Evolutionary conservation across 2,113 vertebrate species (phyloP), one percentile per base, ranked within the genome.

Genomic region (Pollimyrus isidori): DNA sequence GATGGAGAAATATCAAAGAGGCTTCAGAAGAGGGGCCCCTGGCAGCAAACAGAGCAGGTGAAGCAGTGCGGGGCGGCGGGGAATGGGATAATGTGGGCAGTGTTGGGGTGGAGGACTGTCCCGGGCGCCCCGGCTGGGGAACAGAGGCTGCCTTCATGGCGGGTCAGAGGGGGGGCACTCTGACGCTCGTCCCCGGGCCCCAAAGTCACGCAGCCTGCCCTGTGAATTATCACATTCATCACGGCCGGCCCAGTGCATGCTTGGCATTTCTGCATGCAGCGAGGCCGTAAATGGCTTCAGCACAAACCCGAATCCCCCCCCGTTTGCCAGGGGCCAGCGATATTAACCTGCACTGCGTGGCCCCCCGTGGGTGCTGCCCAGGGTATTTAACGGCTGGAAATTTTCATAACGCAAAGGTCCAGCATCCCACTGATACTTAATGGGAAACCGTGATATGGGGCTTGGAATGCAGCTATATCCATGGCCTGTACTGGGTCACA

Each of bases 141-240:
- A 96, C 95, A 96, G 94, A 94, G 93, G 90, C 53, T 23, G 91
- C 93, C 93, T 96, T 96, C 92, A 96, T 94, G 91, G 89, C 83
- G 3, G 91, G 90, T 93, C 91, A 94, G 93, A 93, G 35, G 91
- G 76, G 91, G 85, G 62, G 92, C 90, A 92, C 92, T 6, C 10
- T 88, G 58, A 88, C 90, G 39, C 69, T 39, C 6, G 69, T 45
- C 88, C 88, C 26, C 0, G 26, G 50, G 15, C 48, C 56, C 35
- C 53, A 23, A 76, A 42, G 48, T 86, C 86, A 39, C 91, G 90
- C 91, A 89, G 50, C 73, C 84, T 82, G 48, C 46, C 45, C 13
- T 49, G 80, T 92, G 89, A 92, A 92, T 92, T 46, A 46, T n/a
- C 49, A 53, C 90, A 92, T 93, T 93, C 91, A 93, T 23, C 0